These are phyloP conservation scores for Ochlodes sylvanus DNA, from an alignment of 2,888 invertebrate genomes.

Conservation along the genomic window DNA sequence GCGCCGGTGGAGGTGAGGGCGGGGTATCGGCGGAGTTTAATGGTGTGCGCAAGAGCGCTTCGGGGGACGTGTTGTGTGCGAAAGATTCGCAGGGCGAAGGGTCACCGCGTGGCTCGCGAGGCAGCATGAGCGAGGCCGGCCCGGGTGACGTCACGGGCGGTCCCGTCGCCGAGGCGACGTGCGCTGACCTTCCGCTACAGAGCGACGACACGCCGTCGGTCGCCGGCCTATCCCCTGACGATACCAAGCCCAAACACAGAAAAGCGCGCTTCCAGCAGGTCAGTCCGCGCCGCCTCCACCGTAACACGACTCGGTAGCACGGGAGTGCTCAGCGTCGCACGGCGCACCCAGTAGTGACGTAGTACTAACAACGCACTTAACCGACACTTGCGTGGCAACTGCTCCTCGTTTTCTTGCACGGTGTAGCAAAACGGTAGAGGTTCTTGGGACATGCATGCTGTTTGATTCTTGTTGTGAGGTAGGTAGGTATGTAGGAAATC, in stretches of 20 bases:
- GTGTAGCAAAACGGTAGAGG: slow-evolving; percentile 35
- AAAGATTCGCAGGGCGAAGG: slow-evolving; percentile 83
- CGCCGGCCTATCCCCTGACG: slow-evolving; percentile 83
- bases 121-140: slow-evolving; percentile 72
- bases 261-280: slow-evolving; percentile 95
- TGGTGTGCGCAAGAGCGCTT: slow-evolving; percentile 91
- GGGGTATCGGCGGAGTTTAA: slow-evolving; percentile 71
- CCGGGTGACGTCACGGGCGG: slow-evolving; percentile 48
- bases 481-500: slow-evolving; percentile 17
- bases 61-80: slow-evolving; percentile 90
- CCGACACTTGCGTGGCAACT: slow-evolving; percentile 25
- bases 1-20: slow-evolving; percentile 56
- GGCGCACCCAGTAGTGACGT: slow-evolving; percentile 36
- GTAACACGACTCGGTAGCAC: slow-evolving; percentile 24
- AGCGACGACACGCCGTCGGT: slow-evolving; percentile 68
- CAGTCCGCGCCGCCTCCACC: slow-evolving; percentile 50
- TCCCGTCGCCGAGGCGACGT: slow-evolving; percentile 62
- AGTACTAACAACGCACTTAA: slow-evolving; percentile 30
- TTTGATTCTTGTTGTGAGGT: slow-evolving; percentile 10
- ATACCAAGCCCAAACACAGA: slow-evolving; percentile 90
- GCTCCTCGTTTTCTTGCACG: slow-evolving; percentile 45
- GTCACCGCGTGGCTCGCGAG: slow-evolving; percentile 76
- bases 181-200: slow-evolving; percentile 75
- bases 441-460: slow-evolving; percentile 30
- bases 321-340: slow-evolving; percentile 37